phyloP scores from a whole-genome alignment of 2,113 vertebrate species.

The Hemichromis elongatus region DNA sequence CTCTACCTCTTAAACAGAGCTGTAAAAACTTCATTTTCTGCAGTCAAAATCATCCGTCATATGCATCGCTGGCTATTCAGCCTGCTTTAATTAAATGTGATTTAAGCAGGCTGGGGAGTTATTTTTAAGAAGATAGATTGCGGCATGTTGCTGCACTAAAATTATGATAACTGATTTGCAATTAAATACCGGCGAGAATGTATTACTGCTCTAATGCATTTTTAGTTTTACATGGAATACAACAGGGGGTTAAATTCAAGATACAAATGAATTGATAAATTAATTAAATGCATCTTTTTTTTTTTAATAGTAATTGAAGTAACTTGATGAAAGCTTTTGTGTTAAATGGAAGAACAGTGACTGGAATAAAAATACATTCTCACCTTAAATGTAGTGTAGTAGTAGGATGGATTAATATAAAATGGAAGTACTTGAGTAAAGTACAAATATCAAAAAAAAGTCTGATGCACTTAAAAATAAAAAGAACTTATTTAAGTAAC shows the following conservation, averaged over 20 bases:
- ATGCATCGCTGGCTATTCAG: background rate
- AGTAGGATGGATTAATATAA: background rate
- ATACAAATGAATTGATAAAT: background rate
- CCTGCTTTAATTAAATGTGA: background rate
- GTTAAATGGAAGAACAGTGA: background rate
- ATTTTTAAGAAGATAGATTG: background rate
- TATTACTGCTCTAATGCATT: background rate
- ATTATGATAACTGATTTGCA: background rate
- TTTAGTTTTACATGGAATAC: background rate
- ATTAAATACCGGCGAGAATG: background rate
- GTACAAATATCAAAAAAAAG: background rate
- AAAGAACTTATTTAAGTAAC: background rate
- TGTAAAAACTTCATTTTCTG: background rate
- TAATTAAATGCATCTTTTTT: background rate
- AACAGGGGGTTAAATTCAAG: background rate
- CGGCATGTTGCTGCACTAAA: background rate
- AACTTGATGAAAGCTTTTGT: background rate
- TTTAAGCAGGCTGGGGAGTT: background rate
- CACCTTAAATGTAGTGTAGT: background rate
- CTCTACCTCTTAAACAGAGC: background rate
- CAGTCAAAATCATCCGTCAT: background rate
- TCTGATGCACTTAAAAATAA: background rate
- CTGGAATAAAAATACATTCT: background rate
- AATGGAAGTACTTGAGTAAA: background rate
- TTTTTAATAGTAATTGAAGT: background rate